Percentiles rank a stretch among this genome's conserved stretches.
Conservation (phyloP, 2,113 vertebrate species). For the Oncorhynchus nerka region DNA sequence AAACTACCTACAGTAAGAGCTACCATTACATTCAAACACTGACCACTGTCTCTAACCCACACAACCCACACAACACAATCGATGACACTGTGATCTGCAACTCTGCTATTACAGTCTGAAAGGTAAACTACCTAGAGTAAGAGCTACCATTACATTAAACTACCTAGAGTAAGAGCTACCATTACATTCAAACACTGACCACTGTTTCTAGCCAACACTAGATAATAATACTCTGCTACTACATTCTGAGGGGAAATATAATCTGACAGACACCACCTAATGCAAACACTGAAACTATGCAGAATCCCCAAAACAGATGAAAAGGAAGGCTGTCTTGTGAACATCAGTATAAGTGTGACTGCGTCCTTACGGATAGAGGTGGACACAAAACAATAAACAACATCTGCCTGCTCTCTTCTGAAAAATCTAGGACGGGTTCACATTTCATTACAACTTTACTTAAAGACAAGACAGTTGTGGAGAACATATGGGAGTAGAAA, state of each 20-base stretch:
- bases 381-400: conserved; percentile 69
- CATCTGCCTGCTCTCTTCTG: conserved; percentile 66
- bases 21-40: conserved; percentile 23
- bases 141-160: too few relatives aligned
- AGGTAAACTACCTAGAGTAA: too few relatives aligned
- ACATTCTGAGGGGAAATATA: conserved; percentile 1
- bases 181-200: conserved; percentile 38
- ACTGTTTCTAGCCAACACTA: neutral
- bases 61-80: too few relatives aligned
- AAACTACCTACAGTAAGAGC: too few relatives aligned
- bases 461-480: conserved; percentile 3
- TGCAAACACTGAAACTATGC: neutral
- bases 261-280: conserved; percentile 6
- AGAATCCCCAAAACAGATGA: neutral
- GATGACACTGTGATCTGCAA: too few relatives aligned
- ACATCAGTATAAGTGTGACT: conserved; percentile 65
- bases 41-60: conserved; percentile 21
- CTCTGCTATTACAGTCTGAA: too few relatives aligned
- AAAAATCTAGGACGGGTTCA: conserved; percentile 61
- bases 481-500: conserved; percentile 32
- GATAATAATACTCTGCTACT: neutral
- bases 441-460: conserved; percentile 45
- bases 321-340: conserved; percentile 54
- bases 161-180: too few relatives aligned
- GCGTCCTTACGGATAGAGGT: conserved; percentile 54